Percentiles rank a stretch among this genome's conserved stretches.
phyloP scores from a whole-genome alignment of 2,888 invertebrate genomes.

The Lumbricus terrestris region DNA sequence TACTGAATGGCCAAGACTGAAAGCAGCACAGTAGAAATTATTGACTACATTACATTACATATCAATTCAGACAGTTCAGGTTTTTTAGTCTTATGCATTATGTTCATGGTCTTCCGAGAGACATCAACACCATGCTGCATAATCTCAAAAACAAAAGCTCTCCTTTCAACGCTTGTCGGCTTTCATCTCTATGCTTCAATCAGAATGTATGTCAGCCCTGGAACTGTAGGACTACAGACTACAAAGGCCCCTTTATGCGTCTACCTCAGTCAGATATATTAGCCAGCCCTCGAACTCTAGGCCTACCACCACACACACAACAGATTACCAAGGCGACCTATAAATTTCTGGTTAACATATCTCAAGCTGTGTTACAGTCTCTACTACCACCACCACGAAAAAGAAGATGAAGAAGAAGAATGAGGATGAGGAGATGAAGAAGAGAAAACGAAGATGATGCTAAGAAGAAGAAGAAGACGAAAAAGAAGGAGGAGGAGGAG shows the following conservation, averaged over 20 bases:
- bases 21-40: too few species aligned
- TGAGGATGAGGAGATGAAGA: too few species aligned
- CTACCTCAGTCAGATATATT: neutral
- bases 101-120: neutral
- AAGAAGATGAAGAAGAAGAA: too few species aligned
- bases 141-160: neutral
- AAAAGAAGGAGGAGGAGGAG: too few species aligned
- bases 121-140: neutral
- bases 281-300: neutral
- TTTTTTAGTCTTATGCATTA: neutral
- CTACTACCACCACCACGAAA: too few species aligned
- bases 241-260: neutral
- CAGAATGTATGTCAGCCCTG: neutral
- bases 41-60: too few species aligned
- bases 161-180: neutral
- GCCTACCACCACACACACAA: neutral
- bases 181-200: neutral
- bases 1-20: too few species aligned
- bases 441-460: too few species aligned
- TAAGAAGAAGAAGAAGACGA: too few species aligned
- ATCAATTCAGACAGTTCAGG: neutral
- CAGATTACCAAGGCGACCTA: neutral
- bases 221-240: neutral
- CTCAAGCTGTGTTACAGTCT: too few species aligned
- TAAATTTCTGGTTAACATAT: neutral